These are phyloP conservation scores for Stegophylla sp. DNA, from an alignment of 2,888 invertebrate species.

Conservation along the genomic window DNA sequence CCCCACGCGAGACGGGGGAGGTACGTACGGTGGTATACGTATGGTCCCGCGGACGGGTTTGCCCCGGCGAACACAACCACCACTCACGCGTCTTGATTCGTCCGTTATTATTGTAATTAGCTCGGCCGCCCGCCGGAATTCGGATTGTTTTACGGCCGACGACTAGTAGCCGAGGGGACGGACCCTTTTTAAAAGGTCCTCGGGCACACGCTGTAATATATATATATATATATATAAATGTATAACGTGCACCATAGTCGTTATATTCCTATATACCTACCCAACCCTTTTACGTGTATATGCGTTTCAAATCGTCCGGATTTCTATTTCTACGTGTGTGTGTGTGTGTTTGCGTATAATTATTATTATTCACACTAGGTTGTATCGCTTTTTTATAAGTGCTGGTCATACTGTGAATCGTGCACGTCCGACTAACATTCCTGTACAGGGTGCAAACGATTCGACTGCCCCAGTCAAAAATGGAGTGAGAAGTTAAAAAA, in stretches of 20 bases:
- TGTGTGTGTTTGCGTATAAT: too few relatives aligned
- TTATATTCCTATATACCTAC: background rate
- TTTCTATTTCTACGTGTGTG: background rate
- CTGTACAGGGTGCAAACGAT: too few relatives aligned
- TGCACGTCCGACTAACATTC: background rate
- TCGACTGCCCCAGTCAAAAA: too few relatives aligned
- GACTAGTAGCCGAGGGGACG: constrained; percentile 18
- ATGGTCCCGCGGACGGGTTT: too few relatives aligned
- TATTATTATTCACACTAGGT: background rate
- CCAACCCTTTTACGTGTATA: background rate
- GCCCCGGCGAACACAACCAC: background rate
- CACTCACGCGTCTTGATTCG: constrained; percentile 20
- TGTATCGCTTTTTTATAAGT: background rate
- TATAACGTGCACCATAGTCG: background rate
- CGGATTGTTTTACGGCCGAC: constrained; percentile 46
- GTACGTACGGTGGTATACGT: too few relatives aligned
- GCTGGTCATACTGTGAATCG: background rate
- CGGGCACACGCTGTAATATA: background rate
- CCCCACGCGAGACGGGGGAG: too few relatives aligned
- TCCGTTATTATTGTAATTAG: constrained; percentile 56
- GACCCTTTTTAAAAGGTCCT: constrained; percentile 46
- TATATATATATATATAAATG: background rate
- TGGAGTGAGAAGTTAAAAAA: too few relatives aligned
- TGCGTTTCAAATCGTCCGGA: constrained; percentile 18
- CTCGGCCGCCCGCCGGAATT: constrained; percentile 45